phyloP scores from a whole-genome alignment of 2,113 vertebrate species.

The Epinephelus cyanopodus region DNA sequence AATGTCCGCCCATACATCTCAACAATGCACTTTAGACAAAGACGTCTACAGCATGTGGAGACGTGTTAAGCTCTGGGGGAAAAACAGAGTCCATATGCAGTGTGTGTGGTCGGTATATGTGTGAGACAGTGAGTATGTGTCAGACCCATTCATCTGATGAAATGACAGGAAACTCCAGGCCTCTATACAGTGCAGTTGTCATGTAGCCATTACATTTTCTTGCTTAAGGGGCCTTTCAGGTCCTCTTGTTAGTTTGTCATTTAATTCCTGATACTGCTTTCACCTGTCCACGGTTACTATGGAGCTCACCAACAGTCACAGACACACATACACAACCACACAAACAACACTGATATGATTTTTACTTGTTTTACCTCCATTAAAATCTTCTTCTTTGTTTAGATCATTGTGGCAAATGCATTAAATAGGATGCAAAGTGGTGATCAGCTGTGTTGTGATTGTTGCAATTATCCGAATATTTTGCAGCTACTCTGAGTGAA shows the following conservation, averaged over 20 bases:
- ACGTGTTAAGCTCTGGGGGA: neutral
- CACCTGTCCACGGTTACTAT: slow-evolving; percentile 24
- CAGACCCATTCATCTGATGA: slow-evolving; percentile 24
- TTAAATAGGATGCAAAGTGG: slow-evolving; percentile 31
- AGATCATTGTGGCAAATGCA: slow-evolving; percentile 17
- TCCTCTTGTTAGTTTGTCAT: slow-evolving; percentile 34
- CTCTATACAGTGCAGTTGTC: slow-evolving; percentile 23
- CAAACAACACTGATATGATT: neutral
- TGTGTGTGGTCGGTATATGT: neutral
- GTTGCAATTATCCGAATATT: slow-evolving; percentile 21
- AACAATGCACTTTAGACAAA: slow-evolving; percentile 27
- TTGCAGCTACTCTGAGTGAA: slow-evolving; percentile 23
- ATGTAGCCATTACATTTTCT: slow-evolving; percentile 38
- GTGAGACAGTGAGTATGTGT: neutral
- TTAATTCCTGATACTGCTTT: slow-evolving; percentile 24
- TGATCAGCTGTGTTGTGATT: slow-evolving; percentile 37
- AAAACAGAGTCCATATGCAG: neutral
- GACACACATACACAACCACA: neutral
- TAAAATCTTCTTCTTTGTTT: slow-evolving; percentile 16
- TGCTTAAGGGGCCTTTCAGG: slow-evolving; percentile 34
- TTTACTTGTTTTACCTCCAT: slow-evolving; percentile 25
- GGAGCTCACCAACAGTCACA: slow-evolving; percentile 3
- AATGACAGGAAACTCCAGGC: slow-evolving; percentile 37
- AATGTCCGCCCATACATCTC: slow-evolving; percentile 17
- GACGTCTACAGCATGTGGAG: slow-evolving; percentile 3